phyloP scores from a whole-genome alignment of 2,888 invertebrate genomes.

The Nomada lathburiana region DNA sequence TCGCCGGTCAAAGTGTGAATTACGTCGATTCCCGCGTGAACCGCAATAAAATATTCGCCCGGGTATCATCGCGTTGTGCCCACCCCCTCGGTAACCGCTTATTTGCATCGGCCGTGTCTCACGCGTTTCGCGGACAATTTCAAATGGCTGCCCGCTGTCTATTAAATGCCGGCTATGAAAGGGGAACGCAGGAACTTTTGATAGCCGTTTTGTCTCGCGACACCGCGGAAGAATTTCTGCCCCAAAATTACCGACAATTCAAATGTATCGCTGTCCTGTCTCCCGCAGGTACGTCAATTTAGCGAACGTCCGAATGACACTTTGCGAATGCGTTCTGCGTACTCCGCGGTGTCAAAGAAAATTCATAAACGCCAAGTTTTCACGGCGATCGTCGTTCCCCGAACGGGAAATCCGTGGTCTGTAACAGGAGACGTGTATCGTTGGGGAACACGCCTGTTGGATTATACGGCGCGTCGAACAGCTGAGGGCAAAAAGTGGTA shows the following conservation, averaged over 20 bases:
- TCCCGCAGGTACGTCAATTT: too few relatives aligned
- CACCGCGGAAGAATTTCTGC: too few relatives aligned
- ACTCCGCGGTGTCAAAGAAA: background rate
- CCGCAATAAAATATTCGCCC: constrained; percentile 58
- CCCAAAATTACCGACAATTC: too few relatives aligned
- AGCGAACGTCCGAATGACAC: too few relatives aligned
- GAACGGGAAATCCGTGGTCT: constrained; percentile 49
- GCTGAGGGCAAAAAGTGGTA: constrained; percentile 57
- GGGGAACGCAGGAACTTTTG: background rate
- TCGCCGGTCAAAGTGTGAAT: constrained; percentile 63
- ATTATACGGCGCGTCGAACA: constrained; percentile 46
- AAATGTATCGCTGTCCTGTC: too few relatives aligned
- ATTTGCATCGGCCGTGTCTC: constrained; percentile 53
- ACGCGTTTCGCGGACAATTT: constrained; percentile 36
- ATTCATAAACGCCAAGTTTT: constrained; percentile 51
- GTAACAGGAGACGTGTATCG: constrained; percentile 47
- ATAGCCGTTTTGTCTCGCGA: too few relatives aligned
- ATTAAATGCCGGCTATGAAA: constrained; percentile 3
- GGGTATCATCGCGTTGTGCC: constrained; percentile 46
- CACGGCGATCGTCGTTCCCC: too few relatives aligned
- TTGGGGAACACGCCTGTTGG: constrained; percentile 25
- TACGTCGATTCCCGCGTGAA: constrained; percentile 57
- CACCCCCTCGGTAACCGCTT: constrained; percentile 32
- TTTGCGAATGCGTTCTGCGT: too few relatives aligned
- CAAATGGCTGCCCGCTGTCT: constrained; percentile 13